Base-by-base conservation (phyloP, 2,113 vertebrate species). In the Barnardius zonarius region DNA sequence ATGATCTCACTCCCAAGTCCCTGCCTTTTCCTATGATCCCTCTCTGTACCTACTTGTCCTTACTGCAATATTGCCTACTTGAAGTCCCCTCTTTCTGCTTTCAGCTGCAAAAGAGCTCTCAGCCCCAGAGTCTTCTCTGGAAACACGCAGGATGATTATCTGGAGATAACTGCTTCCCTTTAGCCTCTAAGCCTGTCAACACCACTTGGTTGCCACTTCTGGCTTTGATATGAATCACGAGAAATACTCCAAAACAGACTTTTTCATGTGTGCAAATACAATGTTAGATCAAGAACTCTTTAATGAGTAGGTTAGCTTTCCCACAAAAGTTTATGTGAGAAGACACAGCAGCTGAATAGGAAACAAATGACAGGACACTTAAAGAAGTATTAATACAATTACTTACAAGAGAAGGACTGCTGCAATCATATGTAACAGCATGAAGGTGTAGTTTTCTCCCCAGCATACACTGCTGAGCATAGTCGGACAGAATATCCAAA, bases 371-470 rank as follows among this genome's bases (percentile, higher is more conserved):
- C 37, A 67, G 7, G 39, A 57, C 11, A 33, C 27, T 74, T 46
- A 11, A 39, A 18, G 23, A 75, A 82, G 18, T 41, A 46, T 39
- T 70, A 83, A 62, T n/a, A 75, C 41, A 55, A 37, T 27, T 57
- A 97, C 98, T 98, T 90, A 98, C 98, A 37, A 94, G 79, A 13
- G 97, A 75, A 76, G 97, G 94, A 41, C 49, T 78, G 83, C 84
- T 91, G 33, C 98, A 98, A 91, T 98, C 97, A 78, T 98, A 98
- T 13, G 77, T 96, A 75, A 98, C 92, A 12, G 91, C 31, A 33
- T 98, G 98, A 83, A 95, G 70, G n/a, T 95, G 66, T 37, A 98
- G 59, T 37, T 33, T 39, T 91, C 93, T 97, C 77, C 98, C 98
- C 69, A 97, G 13, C 3, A 46, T 80, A 62, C 91, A 90, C 63